Evolutionary conservation across 1,140 invertebrate genomes (phyloP).

Genomic region (Plutomurus gul): DNA sequence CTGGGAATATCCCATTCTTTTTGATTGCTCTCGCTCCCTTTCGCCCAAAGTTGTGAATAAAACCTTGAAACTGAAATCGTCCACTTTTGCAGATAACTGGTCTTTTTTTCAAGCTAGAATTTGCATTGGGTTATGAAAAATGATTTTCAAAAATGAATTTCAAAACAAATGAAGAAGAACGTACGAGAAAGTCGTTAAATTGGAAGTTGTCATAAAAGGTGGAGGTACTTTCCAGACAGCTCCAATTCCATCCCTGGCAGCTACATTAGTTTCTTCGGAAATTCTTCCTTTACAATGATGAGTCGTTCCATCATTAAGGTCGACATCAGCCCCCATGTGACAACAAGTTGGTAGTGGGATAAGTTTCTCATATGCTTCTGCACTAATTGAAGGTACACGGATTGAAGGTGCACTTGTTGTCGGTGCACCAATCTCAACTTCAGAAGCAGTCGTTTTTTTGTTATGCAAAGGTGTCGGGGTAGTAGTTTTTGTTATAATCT

Average conservation of each 20-base stretch:
- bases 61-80: conserved; percentile 42
- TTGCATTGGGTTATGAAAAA: neutral
- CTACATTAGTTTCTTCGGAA: neutral
- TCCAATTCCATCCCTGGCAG: neutral
- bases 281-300: conserved; percentile 35
- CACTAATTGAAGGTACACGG: too few species aligned
- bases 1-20: conserved; percentile 2
- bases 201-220: conserved; percentile 32
- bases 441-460: neutral
- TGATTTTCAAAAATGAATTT: neutral
- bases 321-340: neutral
- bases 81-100: conserved; percentile 24
- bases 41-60: conserved; percentile 32
- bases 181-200: conserved; percentile 23
- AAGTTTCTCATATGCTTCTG: neutral
- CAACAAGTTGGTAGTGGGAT: conserved; percentile 34
- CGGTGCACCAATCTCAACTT: neutral
- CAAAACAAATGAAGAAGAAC: neutral
- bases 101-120: neutral
- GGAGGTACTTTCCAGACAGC: conserved; percentile 29
- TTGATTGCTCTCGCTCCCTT: neutral
- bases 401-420: neutral
- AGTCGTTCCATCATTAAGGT: conserved; percentile 33
- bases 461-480: neutral
- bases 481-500: neutral